Base-by-base conservation (phyloP, 2,113 vertebrate species). In the Sorex fumeus region DNA sequence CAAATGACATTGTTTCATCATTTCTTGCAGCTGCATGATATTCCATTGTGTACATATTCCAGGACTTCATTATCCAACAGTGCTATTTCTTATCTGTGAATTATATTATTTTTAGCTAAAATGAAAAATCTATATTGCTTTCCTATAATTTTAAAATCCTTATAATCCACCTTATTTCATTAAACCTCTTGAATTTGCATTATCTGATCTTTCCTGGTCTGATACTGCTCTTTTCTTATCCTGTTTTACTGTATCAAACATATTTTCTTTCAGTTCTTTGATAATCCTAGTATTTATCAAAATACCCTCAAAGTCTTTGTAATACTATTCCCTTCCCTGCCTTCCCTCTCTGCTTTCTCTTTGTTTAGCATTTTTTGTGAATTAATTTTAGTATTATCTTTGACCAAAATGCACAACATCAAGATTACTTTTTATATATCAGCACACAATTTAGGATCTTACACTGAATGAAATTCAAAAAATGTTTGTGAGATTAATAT, bases 401-500 rank as follows among this genome's bases (percentile, higher is more conserved):
- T 72, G 60, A 77, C 16, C 18, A 50, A 23, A 13, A 4, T 40
- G 53, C 28, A 13, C 28, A 64, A 23, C 80, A 47, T 9, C 2
- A 25, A 27, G 19, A 15, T 28, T 45, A 1, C 60, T 79, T 66
- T 66, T 72, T 28, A 66, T 64, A 27, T 78, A n/a, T 40, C 1
- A 11, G 60, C 15, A 27, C 10, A 64, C 23, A 53, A 40, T 62
- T 4, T 9, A 60, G 57, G 18, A 23, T 60, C 40, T 76, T 43
- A 2, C 15, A 76, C 50, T 86, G 90, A 86, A 91, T 25, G 57
- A 30, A 5, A 40, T 4, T 60, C 21, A 43, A 34, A 62, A 75
- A 85, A 75, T 84, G 78, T 83, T 90, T 84, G 23, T 86, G 78
- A 83, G 85, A 72, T 47, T 10, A 90, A 66, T 71, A 74, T 12